Percentiles rank a stretch among this genome's conserved stretches.
Evolutionary conservation across 2,113 vertebrate species (phyloP).

Genomic region (Neogale vison): DNA sequence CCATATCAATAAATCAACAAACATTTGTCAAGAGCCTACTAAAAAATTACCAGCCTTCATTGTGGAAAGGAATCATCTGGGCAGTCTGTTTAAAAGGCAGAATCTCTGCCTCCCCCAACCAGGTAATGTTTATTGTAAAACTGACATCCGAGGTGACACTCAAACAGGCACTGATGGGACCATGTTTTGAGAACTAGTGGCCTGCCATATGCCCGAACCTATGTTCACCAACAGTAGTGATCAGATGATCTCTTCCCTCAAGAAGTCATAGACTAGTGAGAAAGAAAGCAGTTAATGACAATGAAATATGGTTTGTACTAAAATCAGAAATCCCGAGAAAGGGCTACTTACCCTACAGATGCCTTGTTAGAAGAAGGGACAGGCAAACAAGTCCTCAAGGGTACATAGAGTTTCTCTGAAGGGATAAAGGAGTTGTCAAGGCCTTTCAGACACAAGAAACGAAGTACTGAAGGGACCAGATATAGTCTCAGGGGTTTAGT

Average conservation of each 20-base stretch:
- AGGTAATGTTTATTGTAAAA: background rate
- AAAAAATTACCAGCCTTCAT: background rate
- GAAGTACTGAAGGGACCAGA: background rate
- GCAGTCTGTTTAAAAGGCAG: background rate
- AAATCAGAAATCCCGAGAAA: background rate
- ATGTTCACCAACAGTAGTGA: too few relatives aligned
- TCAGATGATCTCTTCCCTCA: background rate
- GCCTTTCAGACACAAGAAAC: background rate
- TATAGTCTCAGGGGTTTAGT: background rate
- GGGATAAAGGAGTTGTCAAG: background rate
- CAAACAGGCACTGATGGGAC: background rate
- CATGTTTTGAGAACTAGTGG: background rate
- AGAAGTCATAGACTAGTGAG: background rate
- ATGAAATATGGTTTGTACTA: background rate
- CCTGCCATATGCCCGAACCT: background rate
- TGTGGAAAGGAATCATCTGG: background rate
- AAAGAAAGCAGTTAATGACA: background rate
- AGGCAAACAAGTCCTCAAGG: background rate
- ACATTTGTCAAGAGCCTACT: background rate
- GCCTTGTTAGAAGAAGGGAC: background rate
- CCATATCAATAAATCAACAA: conserved; percentile 4
- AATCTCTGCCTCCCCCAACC: too few relatives aligned
- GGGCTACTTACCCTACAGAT: background rate
- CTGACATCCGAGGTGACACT: background rate
- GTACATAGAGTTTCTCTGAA: background rate